These are phyloP conservation scores for Selenia dentaria DNA, from an alignment of 2,888 invertebrate species.

Conservation along the genomic window DNA sequence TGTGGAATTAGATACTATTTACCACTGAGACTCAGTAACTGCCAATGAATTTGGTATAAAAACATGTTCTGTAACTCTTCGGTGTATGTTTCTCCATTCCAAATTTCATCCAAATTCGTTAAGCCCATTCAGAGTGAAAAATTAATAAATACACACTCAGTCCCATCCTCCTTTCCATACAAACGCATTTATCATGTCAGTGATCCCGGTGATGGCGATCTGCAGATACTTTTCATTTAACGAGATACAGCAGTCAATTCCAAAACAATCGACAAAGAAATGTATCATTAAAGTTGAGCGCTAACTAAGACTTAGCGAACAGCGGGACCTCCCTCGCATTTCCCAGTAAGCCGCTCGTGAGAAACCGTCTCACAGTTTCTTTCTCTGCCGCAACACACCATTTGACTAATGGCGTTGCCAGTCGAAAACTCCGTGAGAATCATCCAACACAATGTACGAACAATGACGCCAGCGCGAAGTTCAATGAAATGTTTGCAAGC, in stretches of 20 bases:
- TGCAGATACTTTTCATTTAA: not conserved
- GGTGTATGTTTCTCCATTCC: too few species aligned
- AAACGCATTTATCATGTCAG: too few species aligned
- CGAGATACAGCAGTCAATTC: conserved; percentile 22
- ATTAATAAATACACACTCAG: too few species aligned
- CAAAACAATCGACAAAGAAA: conserved; percentile 31
- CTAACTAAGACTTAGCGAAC: conserved; percentile 48
- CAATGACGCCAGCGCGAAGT: conserved; percentile 44
- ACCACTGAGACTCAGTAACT: too few species aligned
- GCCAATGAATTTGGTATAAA: too few species aligned
- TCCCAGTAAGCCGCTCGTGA: conserved; percentile 58
- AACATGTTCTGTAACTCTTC: too few species aligned
- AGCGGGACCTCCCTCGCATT: conserved; percentile 56
- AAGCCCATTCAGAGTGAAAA: too few species aligned
- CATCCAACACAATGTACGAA: conserved; percentile 35
- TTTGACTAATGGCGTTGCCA: conserved; percentile 54
- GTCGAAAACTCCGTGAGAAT: conserved; percentile 58
- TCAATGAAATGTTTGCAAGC: conserved; percentile 44
- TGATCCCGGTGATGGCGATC: too few species aligned
- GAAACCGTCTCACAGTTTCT: conserved; percentile 65
- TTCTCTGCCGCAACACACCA: conserved; percentile 54
- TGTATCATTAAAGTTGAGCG: conserved; percentile 55
- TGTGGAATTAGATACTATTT: too few species aligned
- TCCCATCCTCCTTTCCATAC: too few species aligned
- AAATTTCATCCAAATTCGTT: too few species aligned